A percentile compares a stretch with the other conserved stretches of the same genome.
These are phyloP conservation scores for Paramisgurnus dabryanus DNA, from an alignment of 2,113 vertebrate species.

Conservation along the genomic window DNA sequence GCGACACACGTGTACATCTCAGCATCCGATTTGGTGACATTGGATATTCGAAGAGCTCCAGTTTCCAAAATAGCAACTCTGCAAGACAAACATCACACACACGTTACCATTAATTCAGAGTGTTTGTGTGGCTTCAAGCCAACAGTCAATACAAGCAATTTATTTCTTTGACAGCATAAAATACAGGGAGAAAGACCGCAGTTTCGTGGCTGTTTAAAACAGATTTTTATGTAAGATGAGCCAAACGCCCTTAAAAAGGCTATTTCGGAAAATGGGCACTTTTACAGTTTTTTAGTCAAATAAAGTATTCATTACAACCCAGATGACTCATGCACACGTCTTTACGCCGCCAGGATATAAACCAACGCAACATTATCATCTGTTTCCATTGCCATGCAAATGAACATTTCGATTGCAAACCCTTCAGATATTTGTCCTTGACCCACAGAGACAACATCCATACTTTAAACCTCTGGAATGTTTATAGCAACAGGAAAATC, in stretches of 20 bases:
- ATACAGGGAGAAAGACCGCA: background rate
- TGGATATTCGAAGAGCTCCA: constrained; percentile 89
- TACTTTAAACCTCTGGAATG: too few species aligned
- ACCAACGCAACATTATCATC: too few species aligned
- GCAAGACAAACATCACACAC: constrained; percentile 50
- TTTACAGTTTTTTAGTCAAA: constrained; percentile 17
- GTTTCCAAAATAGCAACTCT: constrained; percentile 85
- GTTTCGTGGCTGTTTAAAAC: constrained; percentile 9
- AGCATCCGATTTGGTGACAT: constrained; percentile 84
- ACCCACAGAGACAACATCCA: too few species aligned
- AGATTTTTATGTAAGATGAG: constrained; percentile 60
- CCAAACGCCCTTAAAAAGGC: constrained; percentile 56
- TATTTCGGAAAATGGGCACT: background rate
- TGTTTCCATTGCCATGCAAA: too few species aligned
- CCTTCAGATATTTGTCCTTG: too few species aligned
- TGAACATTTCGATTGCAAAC: too few species aligned
- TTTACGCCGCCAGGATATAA: too few species aligned
- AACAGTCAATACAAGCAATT: constrained; percentile 10
- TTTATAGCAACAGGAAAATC: too few species aligned
- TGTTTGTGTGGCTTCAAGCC: background rate
- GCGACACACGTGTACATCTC: constrained; percentile 92
- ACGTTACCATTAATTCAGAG: background rate
- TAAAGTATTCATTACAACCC: too few species aligned
- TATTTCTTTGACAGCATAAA: constrained; percentile 19
- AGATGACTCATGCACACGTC: too few species aligned